Evolutionary conservation across 1,140 invertebrate species (phyloP).

Genomic region (Drosophila kikkawai): DNA sequence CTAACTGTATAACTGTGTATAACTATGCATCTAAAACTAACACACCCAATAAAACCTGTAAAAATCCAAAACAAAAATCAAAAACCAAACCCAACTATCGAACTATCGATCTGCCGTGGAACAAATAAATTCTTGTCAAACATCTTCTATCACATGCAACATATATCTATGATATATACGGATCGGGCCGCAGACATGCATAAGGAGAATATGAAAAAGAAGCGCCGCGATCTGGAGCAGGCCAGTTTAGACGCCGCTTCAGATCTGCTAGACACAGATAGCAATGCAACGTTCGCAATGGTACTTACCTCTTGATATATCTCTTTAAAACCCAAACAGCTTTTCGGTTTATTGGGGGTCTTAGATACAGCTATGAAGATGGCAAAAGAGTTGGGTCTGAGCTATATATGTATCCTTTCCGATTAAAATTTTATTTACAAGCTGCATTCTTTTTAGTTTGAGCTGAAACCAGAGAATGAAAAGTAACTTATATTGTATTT

Average conservation of each 20-base stretch:
- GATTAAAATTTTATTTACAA: neutral
- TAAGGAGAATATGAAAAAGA: constrained; percentile 96
- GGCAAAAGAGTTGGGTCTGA: neutral
- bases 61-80: constrained; percentile 39
- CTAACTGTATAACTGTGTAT: constrained; percentile 76
- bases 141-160: constrained; percentile 80
- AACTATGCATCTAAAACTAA: constrained; percentile 66
- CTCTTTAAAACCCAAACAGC: constrained; percentile 25
- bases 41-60: constrained; percentile 57
- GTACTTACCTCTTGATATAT: constrained; percentile 86
- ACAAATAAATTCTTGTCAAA: constrained; percentile 85
- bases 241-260: constrained; percentile 93
- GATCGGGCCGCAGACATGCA: constrained; percentile 88
- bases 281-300: constrained; percentile 94
- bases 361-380: constrained; percentile 1
- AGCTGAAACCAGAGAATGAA: neutral
- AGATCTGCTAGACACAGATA: constrained; percentile 93
- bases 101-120: constrained; percentile 60
- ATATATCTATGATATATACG: constrained; percentile 78
- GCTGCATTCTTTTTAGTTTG: neutral
- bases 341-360: constrained; percentile 38
- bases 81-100: constrained; percentile 18
- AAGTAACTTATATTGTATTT: too few relatives aligned
- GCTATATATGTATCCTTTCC: neutral
- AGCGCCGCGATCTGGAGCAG: constrained; percentile 93